These are phyloP conservation scores for Sander vitreus DNA, from an alignment of 2,113 vertebrate species.

Conservation along the genomic window DNA sequence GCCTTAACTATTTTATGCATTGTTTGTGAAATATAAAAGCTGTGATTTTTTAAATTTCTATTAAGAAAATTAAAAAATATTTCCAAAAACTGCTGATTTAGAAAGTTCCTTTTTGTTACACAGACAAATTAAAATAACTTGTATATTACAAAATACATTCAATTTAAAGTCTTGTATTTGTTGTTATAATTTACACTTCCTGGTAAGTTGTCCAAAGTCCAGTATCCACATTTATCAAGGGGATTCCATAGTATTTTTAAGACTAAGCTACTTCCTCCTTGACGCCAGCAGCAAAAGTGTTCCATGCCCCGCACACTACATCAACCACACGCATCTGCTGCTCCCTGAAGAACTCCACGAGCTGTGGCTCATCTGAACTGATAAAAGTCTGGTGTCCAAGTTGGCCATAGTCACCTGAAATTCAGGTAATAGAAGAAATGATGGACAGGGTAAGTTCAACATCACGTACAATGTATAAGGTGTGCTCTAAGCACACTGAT, in stretches of 20 bases:
- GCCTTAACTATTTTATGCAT: slow-evolving; percentile 54
- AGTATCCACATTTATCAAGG: not conserved
- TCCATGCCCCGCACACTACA: slow-evolving; percentile 93
- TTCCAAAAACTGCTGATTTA: slow-evolving; percentile 10
- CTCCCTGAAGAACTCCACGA: slow-evolving; percentile 84
- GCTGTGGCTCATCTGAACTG: slow-evolving; percentile 87
- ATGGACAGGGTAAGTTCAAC: not conserved
- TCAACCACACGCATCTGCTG: slow-evolving; percentile 79
- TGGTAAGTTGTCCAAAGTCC: slow-evolving; percentile 40
- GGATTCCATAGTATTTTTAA: slow-evolving; percentile 16
- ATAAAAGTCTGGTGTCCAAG: slow-evolving; percentile 85
- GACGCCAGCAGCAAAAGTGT: slow-evolving; percentile 86
- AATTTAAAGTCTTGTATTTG: slow-evolving; percentile 16
- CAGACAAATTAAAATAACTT: not conserved
- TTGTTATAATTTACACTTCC: slow-evolving; percentile 28
- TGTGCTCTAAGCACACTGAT: not conserved
- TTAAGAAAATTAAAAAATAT: slow-evolving; percentile 44
- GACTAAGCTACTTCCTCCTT: slow-evolving; percentile 54
- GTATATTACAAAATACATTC: slow-evolving; percentile 20
- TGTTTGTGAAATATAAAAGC: slow-evolving; percentile 40
- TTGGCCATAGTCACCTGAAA: slow-evolving; percentile 93
- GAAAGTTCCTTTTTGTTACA: not conserved
- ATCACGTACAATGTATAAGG: too few species aligned
- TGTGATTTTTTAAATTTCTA: slow-evolving; percentile 36
- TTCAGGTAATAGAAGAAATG: slow-evolving; percentile 16